Conservation (phyloP, 2,797 vertebrate species). For the Hydrophis major region DNA sequence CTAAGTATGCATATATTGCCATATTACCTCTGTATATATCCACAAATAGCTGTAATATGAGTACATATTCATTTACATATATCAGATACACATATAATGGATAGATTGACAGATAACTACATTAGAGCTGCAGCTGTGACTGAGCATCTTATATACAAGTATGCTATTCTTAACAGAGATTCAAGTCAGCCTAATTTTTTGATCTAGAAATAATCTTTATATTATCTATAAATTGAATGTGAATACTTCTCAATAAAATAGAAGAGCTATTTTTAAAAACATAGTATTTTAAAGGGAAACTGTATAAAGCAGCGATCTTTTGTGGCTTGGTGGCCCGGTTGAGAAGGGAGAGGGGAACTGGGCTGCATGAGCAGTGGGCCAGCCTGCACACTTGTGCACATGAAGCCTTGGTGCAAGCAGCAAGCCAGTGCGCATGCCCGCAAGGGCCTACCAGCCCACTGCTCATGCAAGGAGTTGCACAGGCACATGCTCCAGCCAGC, state of each 20-base stretch:
- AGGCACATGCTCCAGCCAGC: rapidly evolving
- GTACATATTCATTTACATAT: slow-evolving; percentile 60
- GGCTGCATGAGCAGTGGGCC: not conserved
- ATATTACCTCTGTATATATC: slow-evolving; percentile 32
- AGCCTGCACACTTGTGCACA: rapidly evolving
- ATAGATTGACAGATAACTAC: slow-evolving; percentile 59
- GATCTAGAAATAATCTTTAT: slow-evolving; percentile 16
- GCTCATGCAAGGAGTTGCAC: not conserved
- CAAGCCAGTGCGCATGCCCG: not conserved
- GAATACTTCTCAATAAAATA: slow-evolving; percentile 4
- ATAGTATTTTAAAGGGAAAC: not conserved
- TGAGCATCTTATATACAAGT: slow-evolving; percentile 43
- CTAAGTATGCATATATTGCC: slow-evolving; percentile 24
- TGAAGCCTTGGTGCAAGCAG: rapidly evolving
- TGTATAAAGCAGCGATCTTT: not conserved
- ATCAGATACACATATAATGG: slow-evolving; percentile 52
- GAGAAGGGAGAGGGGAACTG: too few relatives aligned
- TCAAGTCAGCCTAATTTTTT: slow-evolving; percentile 47
- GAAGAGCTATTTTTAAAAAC: slow-evolving; percentile 1
- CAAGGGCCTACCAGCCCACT: not conserved
- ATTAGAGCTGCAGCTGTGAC: slow-evolving; percentile 59
- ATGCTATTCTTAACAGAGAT: slow-evolving; percentile 36
- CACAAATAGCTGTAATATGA: slow-evolving; percentile 55
- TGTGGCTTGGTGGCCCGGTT: not conserved
- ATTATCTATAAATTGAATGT: not conserved